Conservation (phyloP, 2,113 vertebrate species). For the Boleophthalmus pectinirostris region DNA sequence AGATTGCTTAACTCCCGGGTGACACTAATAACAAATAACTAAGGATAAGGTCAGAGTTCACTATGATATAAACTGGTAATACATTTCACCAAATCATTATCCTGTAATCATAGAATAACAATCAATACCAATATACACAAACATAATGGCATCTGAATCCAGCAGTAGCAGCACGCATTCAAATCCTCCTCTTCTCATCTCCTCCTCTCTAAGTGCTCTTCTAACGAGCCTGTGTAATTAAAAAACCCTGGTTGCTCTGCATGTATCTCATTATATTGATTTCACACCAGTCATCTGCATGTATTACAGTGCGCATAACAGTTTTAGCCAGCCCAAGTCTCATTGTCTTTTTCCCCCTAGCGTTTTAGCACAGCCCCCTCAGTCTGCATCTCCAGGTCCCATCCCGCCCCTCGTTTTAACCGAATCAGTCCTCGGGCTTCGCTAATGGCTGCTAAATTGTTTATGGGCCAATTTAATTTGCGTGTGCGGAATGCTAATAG, state of each 20-base stretch:
- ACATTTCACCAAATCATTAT: neutral
- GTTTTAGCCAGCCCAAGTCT: slow-evolving; percentile 46
- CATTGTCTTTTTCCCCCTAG: slow-evolving; percentile 56
- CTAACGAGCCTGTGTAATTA: slow-evolving; percentile 23
- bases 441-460: slow-evolving; percentile 75
- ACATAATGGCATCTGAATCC: neutral
- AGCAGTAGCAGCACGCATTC: neutral
- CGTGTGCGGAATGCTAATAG: slow-evolving; percentile 63
- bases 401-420: slow-evolving; percentile 61
- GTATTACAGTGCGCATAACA: slow-evolving; percentile 24
- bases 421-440: slow-evolving; percentile 66
- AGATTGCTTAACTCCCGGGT: neutral
- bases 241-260: slow-evolving; percentile 13
- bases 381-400: slow-evolving; percentile 34
- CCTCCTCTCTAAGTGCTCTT: neutral
- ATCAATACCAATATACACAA: neutral
- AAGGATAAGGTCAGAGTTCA: neutral
- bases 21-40: neutral
- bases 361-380: slow-evolving; percentile 30
- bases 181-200: neutral
- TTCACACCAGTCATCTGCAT: slow-evolving; percentile 43
- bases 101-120: neutral
- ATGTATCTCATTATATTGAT: slow-evolving; percentile 45
- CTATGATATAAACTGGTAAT: neutral
- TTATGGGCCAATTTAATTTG: slow-evolving; percentile 73